Conservation (phyloP, 2,113 vertebrate species). For the Oreochromis spilurus region DNA sequence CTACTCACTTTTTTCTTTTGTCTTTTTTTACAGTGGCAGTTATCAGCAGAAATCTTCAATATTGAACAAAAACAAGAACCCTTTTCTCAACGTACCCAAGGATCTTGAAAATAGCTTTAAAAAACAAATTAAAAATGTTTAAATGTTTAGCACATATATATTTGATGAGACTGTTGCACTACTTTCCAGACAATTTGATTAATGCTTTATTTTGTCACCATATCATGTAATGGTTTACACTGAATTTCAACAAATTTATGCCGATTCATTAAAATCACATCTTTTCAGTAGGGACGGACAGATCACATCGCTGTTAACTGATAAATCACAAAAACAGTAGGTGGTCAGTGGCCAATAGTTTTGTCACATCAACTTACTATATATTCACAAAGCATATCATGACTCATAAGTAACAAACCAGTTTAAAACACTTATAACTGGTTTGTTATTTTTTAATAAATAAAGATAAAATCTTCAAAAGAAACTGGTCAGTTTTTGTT, state of each 20-base stretch:
- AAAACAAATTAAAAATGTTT: background rate
- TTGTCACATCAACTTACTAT: background rate
- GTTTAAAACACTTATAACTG: background rate
- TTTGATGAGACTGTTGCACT: background rate
- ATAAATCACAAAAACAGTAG: background rate
- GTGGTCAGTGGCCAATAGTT: background rate
- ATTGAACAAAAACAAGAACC: background rate
- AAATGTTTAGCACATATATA: background rate
- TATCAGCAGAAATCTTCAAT: too few relatives aligned
- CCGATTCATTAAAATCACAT: background rate
- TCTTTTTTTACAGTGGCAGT: accelerated
- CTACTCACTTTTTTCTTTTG: background rate
- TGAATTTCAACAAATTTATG: background rate
- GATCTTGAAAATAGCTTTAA: background rate
- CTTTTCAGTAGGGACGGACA: background rate
- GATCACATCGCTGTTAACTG: background rate
- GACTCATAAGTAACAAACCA: background rate
- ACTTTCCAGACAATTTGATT: background rate
- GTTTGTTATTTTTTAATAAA: background rate
- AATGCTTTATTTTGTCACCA: background rate
- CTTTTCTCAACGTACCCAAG: accelerated
- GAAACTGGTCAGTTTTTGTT: background rate
- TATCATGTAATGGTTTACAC: background rate
- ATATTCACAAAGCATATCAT: background rate
- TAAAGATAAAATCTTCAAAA: background rate